These are phyloP conservation scores for Phaonia tiefii DNA, from an alignment of 2,888 invertebrate genomes.

Conservation along the genomic window DNA sequence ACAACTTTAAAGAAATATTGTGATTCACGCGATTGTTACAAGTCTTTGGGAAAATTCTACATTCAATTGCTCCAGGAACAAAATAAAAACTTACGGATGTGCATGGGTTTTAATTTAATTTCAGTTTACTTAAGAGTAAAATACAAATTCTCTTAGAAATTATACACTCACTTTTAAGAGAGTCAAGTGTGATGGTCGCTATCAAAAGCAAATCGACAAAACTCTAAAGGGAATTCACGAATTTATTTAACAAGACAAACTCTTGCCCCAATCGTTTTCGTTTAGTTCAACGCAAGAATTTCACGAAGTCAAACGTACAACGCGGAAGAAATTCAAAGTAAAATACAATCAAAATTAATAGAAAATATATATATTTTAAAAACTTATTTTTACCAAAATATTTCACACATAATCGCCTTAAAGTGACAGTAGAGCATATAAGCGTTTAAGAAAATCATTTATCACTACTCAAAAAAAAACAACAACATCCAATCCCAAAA, in stretches of 20 bases:
- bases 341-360: neutral
- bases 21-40: too few species aligned
- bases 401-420: neutral
- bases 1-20: too few species aligned
- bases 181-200: too few species aligned
- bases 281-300: constrained; percentile 58
- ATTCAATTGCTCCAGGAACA: too few species aligned
- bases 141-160: too few species aligned
- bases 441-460: constrained; percentile 15
- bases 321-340: constrained; percentile 27
- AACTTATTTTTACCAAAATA: too few species aligned
- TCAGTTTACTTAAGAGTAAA: too few species aligned
- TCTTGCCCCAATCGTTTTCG: neutral
- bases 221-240: neutral
- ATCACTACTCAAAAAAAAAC: neutral
- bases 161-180: too few species aligned
- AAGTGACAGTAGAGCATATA: neutral
- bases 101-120: too few species aligned
- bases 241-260: constrained; percentile 4
- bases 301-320: constrained; percentile 31
- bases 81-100: too few species aligned
- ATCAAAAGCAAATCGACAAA: neutral
- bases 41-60: too few species aligned
- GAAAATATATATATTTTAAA: neutral
- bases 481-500: neutral